Conservation (phyloP, 2,888 invertebrate species). For the Apotomis capreana region DNA sequence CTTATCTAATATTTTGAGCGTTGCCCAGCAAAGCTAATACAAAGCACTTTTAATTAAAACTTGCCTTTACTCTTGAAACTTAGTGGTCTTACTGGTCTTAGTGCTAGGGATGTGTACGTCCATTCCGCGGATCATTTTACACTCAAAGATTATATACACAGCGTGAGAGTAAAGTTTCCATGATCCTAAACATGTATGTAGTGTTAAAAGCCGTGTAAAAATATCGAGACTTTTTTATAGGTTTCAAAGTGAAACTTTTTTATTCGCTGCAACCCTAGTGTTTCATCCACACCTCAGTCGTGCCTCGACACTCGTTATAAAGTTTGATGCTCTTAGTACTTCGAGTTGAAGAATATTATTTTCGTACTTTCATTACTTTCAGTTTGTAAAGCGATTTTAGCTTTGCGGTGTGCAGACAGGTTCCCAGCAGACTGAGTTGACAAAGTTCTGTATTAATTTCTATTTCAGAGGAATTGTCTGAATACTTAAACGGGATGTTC, state of each 20-base stretch:
- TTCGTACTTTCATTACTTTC: constrained; percentile 60
- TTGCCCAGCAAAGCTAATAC: constrained; percentile 44
- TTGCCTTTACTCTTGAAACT: constrained; percentile 57
- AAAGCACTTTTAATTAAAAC: constrained; percentile 71
- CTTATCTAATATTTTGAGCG: constrained; percentile 40
- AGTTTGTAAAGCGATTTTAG: constrained; percentile 57
- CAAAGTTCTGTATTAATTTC: constrained; percentile 39
- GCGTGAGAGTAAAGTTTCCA: not conserved
- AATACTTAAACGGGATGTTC: constrained; percentile 34
- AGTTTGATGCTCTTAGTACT: constrained; percentile 68
- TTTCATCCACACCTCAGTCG: constrained; percentile 61
- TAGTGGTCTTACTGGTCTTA: constrained; percentile 14
- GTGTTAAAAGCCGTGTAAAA: not conserved
- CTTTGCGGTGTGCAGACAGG: constrained; percentile 47
- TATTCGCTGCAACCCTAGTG: constrained; percentile 37
- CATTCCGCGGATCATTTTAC: not conserved
- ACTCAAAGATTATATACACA: not conserved
- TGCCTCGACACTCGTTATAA: constrained; percentile 64
- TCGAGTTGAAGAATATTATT: constrained; percentile 68
- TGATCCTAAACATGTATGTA: not conserved
- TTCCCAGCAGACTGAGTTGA: constrained; percentile 38
- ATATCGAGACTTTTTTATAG: constrained; percentile 5
- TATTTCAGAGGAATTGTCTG: constrained; percentile 38
- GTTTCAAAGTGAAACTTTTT: constrained; percentile 4
- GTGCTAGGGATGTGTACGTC: constrained; percentile 31